phyloP scores from a whole-genome alignment of 2,888 invertebrate genomes.

The Augochlorella aurata region DNA sequence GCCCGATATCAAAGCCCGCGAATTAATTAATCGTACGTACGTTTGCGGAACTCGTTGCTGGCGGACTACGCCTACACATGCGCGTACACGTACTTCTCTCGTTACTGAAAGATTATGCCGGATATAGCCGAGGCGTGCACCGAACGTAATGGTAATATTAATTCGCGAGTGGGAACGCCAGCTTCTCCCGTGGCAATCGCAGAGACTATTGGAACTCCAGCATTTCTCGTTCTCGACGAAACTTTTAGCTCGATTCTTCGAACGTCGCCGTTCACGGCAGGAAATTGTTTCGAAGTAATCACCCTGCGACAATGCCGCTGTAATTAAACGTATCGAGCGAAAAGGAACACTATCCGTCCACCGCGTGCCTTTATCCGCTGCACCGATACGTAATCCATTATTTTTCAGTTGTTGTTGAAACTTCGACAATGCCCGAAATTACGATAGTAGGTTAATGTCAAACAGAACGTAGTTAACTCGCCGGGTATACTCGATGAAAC shows the following conservation, averaged over 20 bases:
- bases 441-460: too few relatives aligned
- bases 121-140: constrained; percentile 5
- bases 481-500: neutral
- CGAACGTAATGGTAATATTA: constrained; percentile 29
- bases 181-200: neutral
- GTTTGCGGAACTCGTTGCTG: constrained; percentile 8
- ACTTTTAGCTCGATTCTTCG: neutral
- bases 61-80: neutral
- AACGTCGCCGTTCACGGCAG: neutral
- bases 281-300: neutral
- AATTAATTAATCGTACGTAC: constrained; percentile 37
- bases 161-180: neutral
- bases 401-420: too few relatives aligned
- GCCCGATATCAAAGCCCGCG: constrained; percentile 18
- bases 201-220: neutral
- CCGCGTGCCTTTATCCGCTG: too few relatives aligned
- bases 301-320: neutral
- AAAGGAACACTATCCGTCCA: neutral
- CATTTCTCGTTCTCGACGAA: neutral
- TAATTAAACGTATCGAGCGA: neutral
- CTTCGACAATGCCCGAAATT: too few relatives aligned
- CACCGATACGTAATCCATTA: too few relatives aligned
- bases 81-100: constrained; percentile 9
- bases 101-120: constrained; percentile 45
- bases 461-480: neutral